A percentile compares a stretch with the other conserved stretches of the same genome.
Conservation (phyloP, 2,113 vertebrate genomes). For the Hassar affinis region DNA sequence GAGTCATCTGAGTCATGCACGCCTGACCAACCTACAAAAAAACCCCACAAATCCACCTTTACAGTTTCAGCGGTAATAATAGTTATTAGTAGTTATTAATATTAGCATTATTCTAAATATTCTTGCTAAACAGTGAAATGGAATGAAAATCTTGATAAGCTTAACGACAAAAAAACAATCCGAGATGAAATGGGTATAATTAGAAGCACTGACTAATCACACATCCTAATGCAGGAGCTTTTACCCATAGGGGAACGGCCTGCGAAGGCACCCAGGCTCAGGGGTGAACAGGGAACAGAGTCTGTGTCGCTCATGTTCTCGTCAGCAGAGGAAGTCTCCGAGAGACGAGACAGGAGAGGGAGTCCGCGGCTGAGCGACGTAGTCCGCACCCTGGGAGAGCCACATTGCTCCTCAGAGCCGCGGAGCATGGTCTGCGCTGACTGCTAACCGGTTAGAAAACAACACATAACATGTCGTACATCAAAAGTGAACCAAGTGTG, state of each 20-base stretch:
- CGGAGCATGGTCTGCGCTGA: conserved; percentile 88
- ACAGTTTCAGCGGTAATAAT: background rate
- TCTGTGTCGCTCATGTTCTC: conserved; percentile 87
- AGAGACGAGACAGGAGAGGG: conserved; percentile 80
- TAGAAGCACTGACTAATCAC: conserved; percentile 14
- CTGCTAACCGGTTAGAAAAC: conserved; percentile 70
- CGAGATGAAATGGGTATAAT: background rate
- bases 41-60: background rate
- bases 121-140: background rate
- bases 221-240: background rate
- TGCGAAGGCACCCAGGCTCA: conserved; percentile 53
- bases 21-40: conserved; percentile 76
- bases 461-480: background rate
- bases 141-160: background rate
- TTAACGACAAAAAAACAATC: background rate
- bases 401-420: conserved; percentile 90
- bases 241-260: conserved; percentile 66
- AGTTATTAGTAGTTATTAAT: too few species aligned
- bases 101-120: background rate
- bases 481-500: background rate
- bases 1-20: conserved; percentile 79
- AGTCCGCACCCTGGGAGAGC: conserved; percentile 84
- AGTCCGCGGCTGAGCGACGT: conserved; percentile 78
- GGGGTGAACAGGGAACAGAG: conserved; percentile 86
- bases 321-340: conserved; percentile 86